Conservation (phyloP, 1,140 invertebrate species). For the Penaeus chinensis region DNA sequence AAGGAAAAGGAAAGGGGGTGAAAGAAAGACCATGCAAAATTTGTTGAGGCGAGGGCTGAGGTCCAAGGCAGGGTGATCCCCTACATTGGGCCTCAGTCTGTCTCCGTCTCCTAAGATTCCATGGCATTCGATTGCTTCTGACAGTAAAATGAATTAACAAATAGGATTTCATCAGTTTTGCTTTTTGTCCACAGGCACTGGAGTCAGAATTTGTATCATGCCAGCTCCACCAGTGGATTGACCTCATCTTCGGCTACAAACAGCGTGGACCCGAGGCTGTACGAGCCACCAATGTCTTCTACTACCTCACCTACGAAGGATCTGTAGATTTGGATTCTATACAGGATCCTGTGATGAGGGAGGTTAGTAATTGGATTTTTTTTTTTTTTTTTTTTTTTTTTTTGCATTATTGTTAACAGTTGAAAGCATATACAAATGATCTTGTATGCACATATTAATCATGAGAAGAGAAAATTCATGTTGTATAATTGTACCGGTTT, state of each 20-base stretch:
- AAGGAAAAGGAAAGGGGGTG: not conserved
- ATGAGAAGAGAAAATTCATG: not conserved
- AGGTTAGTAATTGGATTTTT: constrained; percentile 70
- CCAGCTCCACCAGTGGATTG: constrained; percentile 99
- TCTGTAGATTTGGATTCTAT: constrained; percentile 93
- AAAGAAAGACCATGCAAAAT: too few relatives aligned
- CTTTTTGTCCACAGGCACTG: constrained; percentile 77
- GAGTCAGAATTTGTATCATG: constrained; percentile 99
- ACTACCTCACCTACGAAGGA: constrained; percentile 99
- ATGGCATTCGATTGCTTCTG: not conserved
- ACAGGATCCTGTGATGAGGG: constrained; percentile 88
- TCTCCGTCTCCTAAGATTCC: too few relatives aligned
- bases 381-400: constrained; percentile 42
- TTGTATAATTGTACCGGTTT: not conserved
- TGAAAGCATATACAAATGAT: not conserved
- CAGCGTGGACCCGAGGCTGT: constrained; percentile 98
- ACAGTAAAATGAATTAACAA: not conserved
- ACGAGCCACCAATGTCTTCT: constrained; percentile 97
- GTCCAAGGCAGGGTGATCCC: too few relatives aligned
- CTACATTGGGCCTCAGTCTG: too few relatives aligned
- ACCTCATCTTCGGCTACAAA: constrained; percentile 99
- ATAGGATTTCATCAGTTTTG: not conserved
- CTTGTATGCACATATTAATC: not conserved
- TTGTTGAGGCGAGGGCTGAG: too few relatives aligned
- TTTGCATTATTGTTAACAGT: constrained; percentile 17